Base-by-base conservation (phyloP, 1,140 invertebrate genomes). In the Hydropsyche tenuis region DNA sequence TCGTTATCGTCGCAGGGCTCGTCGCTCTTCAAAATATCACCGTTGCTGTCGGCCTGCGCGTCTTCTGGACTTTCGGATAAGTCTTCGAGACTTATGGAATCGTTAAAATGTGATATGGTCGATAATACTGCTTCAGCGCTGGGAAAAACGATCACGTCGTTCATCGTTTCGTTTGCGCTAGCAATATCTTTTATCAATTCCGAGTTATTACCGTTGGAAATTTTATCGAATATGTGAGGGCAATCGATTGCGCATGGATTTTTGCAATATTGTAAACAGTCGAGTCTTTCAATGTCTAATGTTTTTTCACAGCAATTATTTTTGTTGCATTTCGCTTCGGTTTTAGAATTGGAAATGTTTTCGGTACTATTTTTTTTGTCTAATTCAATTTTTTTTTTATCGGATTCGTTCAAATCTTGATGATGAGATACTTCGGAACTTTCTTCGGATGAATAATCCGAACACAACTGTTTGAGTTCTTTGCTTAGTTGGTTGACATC, bases 141-240 rank as follows among this genome's bases (percentile, higher is more conserved):
- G 1, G 82, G 83, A 80, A 85, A 82, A 7, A 85, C 84, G 14
- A 85, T 85, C 2, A 85, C 83, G 5, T 85, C 84, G 7, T 76
- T 79, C 56, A 84, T 81, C 37, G 77, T 80, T 69, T 80, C 9
- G 30, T 77, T 43, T 76, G 79, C 73, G 78, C 72, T 53, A 78
- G 68, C 56, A 69, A 76, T 18, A 64, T 76, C 77, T n/a, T 68
- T 27, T 4, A 68, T 48, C 16, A 30, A 2, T 25, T 53, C 27
- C 1, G 68, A 20, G 3, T 27, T 25, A n/a, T 16, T 45, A 23
- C 18, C 6, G 4, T 56, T 27, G 79, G 1, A 65, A 72, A 42
- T 70, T 14, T 65, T 78, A 79, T 56, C 77, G 78, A 65, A 78
- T 80, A 79, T 81, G 78, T 75, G 80, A 16, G 73, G 76, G 42